Base-by-base conservation (phyloP, 2,113 vertebrate species). In the Xiphophorus couchianus region DNA sequence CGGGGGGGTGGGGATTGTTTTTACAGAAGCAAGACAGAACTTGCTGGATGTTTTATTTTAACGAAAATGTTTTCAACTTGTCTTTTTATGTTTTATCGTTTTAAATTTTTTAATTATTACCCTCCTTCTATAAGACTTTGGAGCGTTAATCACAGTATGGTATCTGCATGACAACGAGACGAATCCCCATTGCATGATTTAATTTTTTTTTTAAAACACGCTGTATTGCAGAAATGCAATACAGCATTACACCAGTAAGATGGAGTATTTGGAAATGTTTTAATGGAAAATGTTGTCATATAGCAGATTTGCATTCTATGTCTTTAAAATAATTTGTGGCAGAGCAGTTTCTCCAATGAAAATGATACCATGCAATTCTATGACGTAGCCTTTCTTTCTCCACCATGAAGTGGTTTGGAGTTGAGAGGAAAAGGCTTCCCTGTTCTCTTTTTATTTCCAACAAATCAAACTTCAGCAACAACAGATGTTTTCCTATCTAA, bases 41-140 rank as follows among this genome's bases (percentile, higher is more conserved):
- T 88, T 89, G 69, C 86, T 90, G 85, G 90, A 91, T 85, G 76
- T 88, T 90, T 86, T 85, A 74, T 82, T 62, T 84, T 66, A 69
- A 85, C 28, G 7, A n/a, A 9, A 58, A 10, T n/a, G 8, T 58
- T 58, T 86, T 88, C 76, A 75, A 66, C 71, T 73, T 68, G 51
- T 77, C 74, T 75, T 64, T 78, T 84, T 83, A 76, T 88, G 61
- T 90, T 85, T 83, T 74, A 62, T 80, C 60, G 81, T 90, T 73
- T 81, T 78, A 76, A 75, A 72, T 75, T 74, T 85, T 72, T 88
- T 62, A 81, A 73, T 74, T 83, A 73, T 82, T 63, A 72, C 54
- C 78, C 48, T 81, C 71, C 51, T 62, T 29, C 67, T 69, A 2
- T 78, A 69, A 68, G 71, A 77, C 39, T 76, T 69, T 62, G 51